Evolutionary conservation across 2,113 vertebrate genomes (phyloP), one percentile per base, ranked within the genome.

Genomic region (Tupaia chinensis): DNA sequence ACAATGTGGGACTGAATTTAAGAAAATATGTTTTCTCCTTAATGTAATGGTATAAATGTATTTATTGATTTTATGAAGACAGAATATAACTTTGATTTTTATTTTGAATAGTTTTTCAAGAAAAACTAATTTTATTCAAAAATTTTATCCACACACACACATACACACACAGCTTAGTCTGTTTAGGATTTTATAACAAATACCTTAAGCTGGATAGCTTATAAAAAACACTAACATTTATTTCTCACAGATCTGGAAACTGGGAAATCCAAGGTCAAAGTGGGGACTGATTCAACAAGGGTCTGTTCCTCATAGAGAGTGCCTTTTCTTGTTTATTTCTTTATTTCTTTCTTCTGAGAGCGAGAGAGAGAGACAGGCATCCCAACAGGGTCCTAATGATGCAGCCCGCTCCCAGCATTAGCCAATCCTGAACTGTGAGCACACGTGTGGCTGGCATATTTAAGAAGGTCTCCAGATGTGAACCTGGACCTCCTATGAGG

Each of bases 11-110:
- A n/a, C 9, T 69, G 32, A 5, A 53, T 60, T n/a, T 74, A 78
- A 92, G 25, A 68, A 87, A 81, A 89, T 1, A 11, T 11, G 73
- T 86, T 92, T 85, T 9, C 9, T 73, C 58, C 60, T 32, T 82
- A 69, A 72, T 68, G 3, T 70, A 89, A 89, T 70, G 58, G 1
- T 56, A 84, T 72, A 84, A 34, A 94, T 87, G 90, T 69, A 90
- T 11, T 76, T 34, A 94, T 23, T 84, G 44, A 54, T 91, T 93
- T 87, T 90, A 53, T 72, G 15, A 61, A 68, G 14, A 58, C 10
- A 93, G n/a, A 81, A 73, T 70, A 79, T 78, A 13, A 65, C 44
- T 84, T 79, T 73, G 44, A 93, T 79, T 66, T 82, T 56, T 1
- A 80, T 93, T 76, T 76, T 90, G 54, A 87, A 60, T 79, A 87